Evolutionary conservation across 1,140 invertebrate genomes (phyloP), one percentile per base, ranked within the genome.

Genomic region (Drosophila ercepeae): DNA sequence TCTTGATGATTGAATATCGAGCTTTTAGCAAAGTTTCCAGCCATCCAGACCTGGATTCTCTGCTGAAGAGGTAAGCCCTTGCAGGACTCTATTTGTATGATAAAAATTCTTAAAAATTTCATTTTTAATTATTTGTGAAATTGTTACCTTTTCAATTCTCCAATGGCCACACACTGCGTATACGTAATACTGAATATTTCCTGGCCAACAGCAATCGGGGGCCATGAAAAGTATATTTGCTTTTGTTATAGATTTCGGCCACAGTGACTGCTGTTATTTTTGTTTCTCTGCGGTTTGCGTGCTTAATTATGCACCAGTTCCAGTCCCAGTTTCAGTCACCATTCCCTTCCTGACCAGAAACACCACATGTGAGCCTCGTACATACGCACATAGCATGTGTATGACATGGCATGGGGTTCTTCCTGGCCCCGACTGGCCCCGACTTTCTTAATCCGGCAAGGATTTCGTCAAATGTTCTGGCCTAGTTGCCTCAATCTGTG

Each of bases 221-320:
- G 29, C 11, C 39, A 25, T 32, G 49, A 53, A 29, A 41, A 50
- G 32, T 57, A 14, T 63, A 23, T 57, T 63, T 54, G 44, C 57
- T 44, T 46, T 51, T 72, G 59, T 59, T 77, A 77, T 67, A 51
- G 34, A 29, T 14, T 42, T 36, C 48, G 21, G 52, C 27, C 51
- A 25, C 25, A 42, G 45, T 45, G 44, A 65, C 18, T 52, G 58
- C 36, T 65, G 48, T 34, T 29, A 39, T 53, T 60, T 42, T 42
- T 41, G 19, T 71, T 59, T 48, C 58, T 53, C 49, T 79, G 70
- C 64, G 75, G 75, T 59, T 61, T 64, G 46, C 46, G 46, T 52
- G 70, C 81, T 83, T 83, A 83, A 86, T 83, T 83, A 83, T 83
- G 65, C 59, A 84, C 59, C 63, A 84, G 63, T 55, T 36, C 45